Evolutionary conservation across 2,797 vertebrate species (phyloP).

Genomic region (Ammospiza maritima): DNA sequence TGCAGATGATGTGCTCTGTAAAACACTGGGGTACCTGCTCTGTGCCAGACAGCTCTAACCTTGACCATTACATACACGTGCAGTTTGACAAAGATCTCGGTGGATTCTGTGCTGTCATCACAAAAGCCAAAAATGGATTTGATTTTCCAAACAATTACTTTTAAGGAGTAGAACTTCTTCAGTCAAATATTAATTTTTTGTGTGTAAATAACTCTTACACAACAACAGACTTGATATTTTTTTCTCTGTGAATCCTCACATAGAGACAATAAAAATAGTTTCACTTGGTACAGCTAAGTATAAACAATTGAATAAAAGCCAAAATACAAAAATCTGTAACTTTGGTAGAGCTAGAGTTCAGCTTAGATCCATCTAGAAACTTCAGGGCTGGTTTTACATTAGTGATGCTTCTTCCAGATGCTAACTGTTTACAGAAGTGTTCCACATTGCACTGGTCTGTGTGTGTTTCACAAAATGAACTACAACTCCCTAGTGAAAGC

Average conservation of each 20-base stretch:
- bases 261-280: not conserved
- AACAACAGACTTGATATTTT: not conserved
- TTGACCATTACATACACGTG: fast-evolving
- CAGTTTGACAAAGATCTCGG: not conserved
- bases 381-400: not conserved
- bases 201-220: not conserved
- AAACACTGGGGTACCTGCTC: not conserved
- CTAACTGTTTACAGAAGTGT: not conserved
- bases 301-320: not conserved
- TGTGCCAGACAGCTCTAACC: not conserved
- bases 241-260: not conserved
- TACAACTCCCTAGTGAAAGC: not conserved
- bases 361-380: not conserved
- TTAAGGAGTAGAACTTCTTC: not conserved
- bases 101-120: not conserved
- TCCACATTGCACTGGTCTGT: not conserved
- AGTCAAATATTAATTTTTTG: not conserved
- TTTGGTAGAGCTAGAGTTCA: not conserved
- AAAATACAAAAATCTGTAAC: not conserved
- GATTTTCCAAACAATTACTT: not conserved
- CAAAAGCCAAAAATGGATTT: not conserved
- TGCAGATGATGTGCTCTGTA: not conserved
- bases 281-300: not conserved
- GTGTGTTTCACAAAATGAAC: not conserved
- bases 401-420: not conserved